A percentile compares a stretch with the other conserved stretches of the same genome.
These are phyloP conservation scores for Zoanthus sansibaricus DNA, from an alignment of 92 coral and sea anemone species.

Conservation along the genomic window DNA sequence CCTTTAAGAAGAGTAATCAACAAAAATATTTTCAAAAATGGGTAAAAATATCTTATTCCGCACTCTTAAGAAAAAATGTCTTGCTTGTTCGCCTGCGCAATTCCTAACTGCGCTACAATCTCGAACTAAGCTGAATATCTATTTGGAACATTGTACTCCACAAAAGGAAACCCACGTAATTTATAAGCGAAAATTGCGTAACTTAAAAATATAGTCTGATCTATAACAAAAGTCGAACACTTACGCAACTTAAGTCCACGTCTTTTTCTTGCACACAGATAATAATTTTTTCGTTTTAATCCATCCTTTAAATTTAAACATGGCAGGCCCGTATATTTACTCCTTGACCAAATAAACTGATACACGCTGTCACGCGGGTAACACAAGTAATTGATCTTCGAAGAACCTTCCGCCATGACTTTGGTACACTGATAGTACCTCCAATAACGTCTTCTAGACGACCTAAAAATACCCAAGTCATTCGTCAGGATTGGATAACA, in stretches of 20 bases:
- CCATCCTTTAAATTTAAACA: conserved; percentile 6
- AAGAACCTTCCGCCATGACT: background rate
- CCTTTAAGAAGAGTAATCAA: no score
- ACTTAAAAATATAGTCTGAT: background rate
- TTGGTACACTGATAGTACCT: background rate
- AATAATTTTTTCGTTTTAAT: background rate
- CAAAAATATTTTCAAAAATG: no score
- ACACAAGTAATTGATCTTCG: conserved; percentile 12
- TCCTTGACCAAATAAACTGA: conserved; percentile 6
- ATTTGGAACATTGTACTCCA: no score
- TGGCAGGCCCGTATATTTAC: background rate
- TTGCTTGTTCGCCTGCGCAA: no score
- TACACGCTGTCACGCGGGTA: conserved; percentile 1
- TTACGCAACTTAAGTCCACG: conserved; percentile 3
- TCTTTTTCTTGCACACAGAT: conserved; percentile 17
- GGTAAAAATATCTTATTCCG: no score
- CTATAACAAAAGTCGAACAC: background rate
- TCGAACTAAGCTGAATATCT: no score
- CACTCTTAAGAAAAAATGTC: no score
- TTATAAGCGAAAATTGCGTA: background rate
- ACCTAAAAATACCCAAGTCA: conserved; percentile 5
- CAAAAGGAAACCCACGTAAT: no score
- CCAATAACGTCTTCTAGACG: background rate
- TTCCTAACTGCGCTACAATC: no score
- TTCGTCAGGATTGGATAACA: conserved; percentile 15